Base-by-base conservation (phyloP, 2,797 vertebrate species). In the Fringilla coelebs region DNA sequence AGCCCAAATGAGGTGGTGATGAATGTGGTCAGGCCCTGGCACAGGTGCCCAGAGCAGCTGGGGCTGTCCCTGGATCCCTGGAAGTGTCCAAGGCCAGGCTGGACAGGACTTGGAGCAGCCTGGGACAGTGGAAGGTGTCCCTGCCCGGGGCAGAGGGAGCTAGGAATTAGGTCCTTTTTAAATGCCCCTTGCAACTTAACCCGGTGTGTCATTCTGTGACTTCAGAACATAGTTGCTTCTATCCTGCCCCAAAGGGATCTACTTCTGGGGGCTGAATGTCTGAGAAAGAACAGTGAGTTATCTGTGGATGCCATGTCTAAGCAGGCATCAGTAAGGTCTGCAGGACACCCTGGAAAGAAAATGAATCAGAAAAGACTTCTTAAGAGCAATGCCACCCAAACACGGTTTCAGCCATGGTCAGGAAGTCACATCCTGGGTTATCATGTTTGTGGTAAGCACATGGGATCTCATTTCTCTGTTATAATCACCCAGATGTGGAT, bases 91-190 rank as follows among this genome's bases (percentile, higher is more conserved):
- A 57, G 24, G 28, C 15, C 40, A 46, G 57, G 21, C 0, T 87
- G 52, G 20, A 43, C 0, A 0, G 25, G 48, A 29, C 62, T 85
- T 25, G 71, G 52, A 43, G 48, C 54, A 43, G 0, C 31, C 45
- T 68, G 71, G 55, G 13, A 0, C 0, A 20, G 55, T 48, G 32
- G 14, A 10, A 70, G 32, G 14, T 36, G 28, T 20, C n/a, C 17
- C 45, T 71, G 40, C 17, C 54, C 19, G 16, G 0, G 40, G 34
- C 46, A 65, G 58, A 4, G 36, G 29, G 45, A 17, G 14, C 8
- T 49, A 51, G 49, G 25, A 40, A 61, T 34, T 28, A 60, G 38
- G 5, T 32, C 11, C n/a, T 34, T 13, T 81, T 49, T 58, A 76
- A 63, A 36, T 36, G n/a, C 13, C 31, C 22, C 36, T 81, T 78